Percentiles rank a stretch among this genome's conserved stretches.
phyloP scores from a whole-genome alignment of 2,113 vertebrate species.

The Eidolon helvum region DNA sequence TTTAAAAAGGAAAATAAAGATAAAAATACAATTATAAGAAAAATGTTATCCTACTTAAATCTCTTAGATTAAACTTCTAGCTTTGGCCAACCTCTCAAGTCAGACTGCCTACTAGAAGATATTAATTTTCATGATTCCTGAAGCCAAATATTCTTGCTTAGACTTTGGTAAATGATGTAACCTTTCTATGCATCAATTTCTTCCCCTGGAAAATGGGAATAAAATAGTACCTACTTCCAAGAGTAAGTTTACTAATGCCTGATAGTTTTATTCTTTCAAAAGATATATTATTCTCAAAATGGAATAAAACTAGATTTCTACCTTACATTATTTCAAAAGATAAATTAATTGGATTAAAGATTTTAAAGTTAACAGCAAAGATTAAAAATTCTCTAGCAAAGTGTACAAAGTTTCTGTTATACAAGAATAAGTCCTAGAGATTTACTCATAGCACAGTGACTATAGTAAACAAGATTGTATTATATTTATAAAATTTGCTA shows the following conservation, averaged over 20 bases:
- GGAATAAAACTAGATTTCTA: conserved; percentile 23
- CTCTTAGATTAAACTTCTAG: not conserved
- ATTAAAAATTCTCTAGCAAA: not conserved
- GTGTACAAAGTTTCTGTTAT: not conserved
- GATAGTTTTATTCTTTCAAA: conserved; percentile 6
- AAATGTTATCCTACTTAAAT: not conserved
- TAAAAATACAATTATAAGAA: not conserved
- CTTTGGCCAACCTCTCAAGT: not conserved
- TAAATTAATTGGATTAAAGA: not conserved
- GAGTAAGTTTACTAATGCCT: not conserved
- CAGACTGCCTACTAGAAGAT: not conserved
- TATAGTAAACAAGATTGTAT: not conserved
- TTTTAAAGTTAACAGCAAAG: not conserved
- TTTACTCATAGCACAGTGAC: not conserved
- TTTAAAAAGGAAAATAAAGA: not conserved
- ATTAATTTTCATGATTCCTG: not conserved
- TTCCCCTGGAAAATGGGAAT: not conserved
- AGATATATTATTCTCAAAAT: not conserved
- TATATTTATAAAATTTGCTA: not conserved
- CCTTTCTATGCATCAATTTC: not conserved
- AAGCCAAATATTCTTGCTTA: not conserved
- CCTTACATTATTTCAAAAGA: not conserved
- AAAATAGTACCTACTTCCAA: not conserved
- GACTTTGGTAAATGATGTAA: not conserved
- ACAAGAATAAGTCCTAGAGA: not conserved